phyloP scores from a whole-genome alignment of 2,797 vertebrate genomes.

The Bradypus variegatus region DNA sequence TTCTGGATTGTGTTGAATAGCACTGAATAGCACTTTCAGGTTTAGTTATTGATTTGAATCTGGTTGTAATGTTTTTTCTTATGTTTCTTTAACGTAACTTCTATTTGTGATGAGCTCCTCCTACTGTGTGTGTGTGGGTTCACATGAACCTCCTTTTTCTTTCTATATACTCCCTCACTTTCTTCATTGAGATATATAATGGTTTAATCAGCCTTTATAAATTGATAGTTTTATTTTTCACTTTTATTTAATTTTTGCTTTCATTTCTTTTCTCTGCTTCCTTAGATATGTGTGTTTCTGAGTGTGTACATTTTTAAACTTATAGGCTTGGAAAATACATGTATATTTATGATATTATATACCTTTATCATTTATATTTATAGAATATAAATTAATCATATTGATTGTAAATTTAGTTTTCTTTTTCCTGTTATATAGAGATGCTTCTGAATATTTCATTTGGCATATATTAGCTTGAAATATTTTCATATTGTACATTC shows the following conservation, averaged over 20 bases:
- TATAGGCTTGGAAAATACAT: background rate
- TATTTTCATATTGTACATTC: background rate
- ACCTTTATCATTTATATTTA: background rate
- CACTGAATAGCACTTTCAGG: background rate
- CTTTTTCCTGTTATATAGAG: background rate
- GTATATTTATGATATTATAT: background rate
- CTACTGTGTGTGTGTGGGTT: background rate
- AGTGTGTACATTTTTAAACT: background rate
- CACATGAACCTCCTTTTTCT: background rate
- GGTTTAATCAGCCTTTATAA: background rate
- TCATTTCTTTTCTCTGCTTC: background rate
- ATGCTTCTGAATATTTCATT: background rate
- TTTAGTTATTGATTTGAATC: background rate
- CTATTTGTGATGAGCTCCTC: background rate
- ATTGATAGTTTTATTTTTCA: background rate
- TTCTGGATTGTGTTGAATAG: background rate
- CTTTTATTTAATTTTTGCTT: background rate
- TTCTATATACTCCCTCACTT: background rate
- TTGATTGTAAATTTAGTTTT: background rate
- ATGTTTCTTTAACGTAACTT: background rate
- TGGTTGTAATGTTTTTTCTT: background rate
- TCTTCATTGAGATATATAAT: background rate
- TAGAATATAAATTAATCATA: background rate
- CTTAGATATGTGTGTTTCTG: background rate
- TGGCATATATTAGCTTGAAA: background rate